A percentile compares a stretch with the other conserved stretches of the same genome.
phyloP scores from a whole-genome alignment of 2,888 invertebrate species.

The Tinea pellionella region DNA sequence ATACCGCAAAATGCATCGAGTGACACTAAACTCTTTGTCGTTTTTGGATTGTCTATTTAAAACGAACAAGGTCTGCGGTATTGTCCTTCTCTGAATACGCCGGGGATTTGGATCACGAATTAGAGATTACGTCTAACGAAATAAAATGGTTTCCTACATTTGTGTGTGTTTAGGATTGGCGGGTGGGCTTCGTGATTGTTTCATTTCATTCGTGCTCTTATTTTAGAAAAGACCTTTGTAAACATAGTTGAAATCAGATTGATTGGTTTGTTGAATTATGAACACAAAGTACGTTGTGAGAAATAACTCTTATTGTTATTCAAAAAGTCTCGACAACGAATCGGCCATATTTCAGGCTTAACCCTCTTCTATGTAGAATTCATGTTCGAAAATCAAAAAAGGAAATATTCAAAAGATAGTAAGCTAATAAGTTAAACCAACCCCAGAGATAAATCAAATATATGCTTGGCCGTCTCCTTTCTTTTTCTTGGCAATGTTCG shows the following conservation, averaged over 20 bases:
- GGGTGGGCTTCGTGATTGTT: conserved; percentile 7
- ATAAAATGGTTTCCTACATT: conserved; percentile 28
- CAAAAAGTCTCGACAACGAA: not conserved
- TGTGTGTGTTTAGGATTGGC: conserved; percentile 13
- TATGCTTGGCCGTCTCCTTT: conserved; percentile 15
- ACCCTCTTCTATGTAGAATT: conserved; percentile 6
- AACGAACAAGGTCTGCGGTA: conserved; percentile 28
- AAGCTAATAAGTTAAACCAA: conserved; percentile 14
- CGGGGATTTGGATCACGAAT: conserved; percentile 40
- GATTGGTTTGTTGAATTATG: conserved; percentile 1
- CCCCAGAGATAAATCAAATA: conserved; percentile 19
- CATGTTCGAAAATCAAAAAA: not conserved
- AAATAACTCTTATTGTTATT: not conserved
- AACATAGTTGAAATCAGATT: not conserved
- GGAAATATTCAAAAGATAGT: conserved; percentile 9
- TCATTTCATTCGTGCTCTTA: conserved; percentile 5
- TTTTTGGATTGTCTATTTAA: conserved; percentile 11
- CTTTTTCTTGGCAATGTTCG: conserved; percentile 18
- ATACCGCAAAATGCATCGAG: conserved; percentile 12
- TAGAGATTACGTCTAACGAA: conserved; percentile 43
- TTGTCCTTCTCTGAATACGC: conserved; percentile 24
- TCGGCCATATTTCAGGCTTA: not conserved
- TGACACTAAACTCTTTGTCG: conserved; percentile 9
- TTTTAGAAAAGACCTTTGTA: conserved; percentile 5
- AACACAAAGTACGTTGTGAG: not conserved